Conservation (phyloP, 2,797 vertebrate genomes). For the Arctocebus calabarensis region DNA sequence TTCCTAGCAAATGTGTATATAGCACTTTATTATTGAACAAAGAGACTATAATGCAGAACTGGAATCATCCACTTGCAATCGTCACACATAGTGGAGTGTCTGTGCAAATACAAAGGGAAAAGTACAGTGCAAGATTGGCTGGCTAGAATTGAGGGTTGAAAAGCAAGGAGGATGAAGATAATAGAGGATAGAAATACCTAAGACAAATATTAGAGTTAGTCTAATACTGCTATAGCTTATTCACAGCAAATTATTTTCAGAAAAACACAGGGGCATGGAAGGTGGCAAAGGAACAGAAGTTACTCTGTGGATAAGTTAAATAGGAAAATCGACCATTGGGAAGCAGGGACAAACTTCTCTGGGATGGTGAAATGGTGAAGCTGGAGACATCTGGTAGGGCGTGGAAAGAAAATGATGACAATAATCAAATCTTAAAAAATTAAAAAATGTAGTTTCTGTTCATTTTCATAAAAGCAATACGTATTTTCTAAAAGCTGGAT, state of each 20-base stretch:
- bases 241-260: background rate
- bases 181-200: background rate
- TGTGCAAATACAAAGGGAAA: background rate
- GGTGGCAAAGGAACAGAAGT: background rate
- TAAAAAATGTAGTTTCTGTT: background rate
- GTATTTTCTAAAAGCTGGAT: background rate
- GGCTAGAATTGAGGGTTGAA: background rate
- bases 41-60: background rate
- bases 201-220: background rate
- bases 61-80: accelerated
- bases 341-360: background rate
- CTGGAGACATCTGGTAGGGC: background rate
- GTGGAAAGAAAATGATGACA: background rate
- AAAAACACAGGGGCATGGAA: background rate
- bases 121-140: accelerated
- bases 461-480: background rate
- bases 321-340: background rate
- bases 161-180: background rate
- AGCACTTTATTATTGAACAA: background rate
- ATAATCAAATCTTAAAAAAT: background rate
- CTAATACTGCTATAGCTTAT: background rate
- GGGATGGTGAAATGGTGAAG: background rate
- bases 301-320: background rate
- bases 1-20: background rate
- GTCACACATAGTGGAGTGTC: too few relatives aligned